Evolutionary conservation across 2,888 invertebrate genomes (phyloP).

Genomic region (Parnassius mnemosyne): DNA sequence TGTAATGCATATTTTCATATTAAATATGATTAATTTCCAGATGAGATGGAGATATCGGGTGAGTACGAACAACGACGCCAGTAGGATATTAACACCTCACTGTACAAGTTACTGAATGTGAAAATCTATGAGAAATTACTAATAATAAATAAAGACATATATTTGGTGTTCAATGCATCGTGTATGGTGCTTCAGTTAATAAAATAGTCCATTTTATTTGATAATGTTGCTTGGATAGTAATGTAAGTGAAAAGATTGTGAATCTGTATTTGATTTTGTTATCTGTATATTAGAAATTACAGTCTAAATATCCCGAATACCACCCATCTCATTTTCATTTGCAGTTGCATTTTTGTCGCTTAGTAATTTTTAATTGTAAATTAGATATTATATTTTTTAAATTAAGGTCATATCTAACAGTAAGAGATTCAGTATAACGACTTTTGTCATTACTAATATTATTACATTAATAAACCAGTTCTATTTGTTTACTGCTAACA

Average conservation of each 20-base stretch:
- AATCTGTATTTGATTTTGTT: constrained; percentile 25
- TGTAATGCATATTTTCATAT: constrained; percentile 2
- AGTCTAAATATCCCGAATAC: constrained; percentile 47
- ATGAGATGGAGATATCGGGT: constrained; percentile 67
- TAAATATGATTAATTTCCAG: constrained; percentile 44
- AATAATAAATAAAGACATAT: constrained; percentile 34
- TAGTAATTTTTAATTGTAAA: constrained; percentile 56
- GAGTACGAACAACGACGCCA: constrained; percentile 41
- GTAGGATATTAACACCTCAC: constrained; percentile 35
- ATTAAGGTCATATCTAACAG: constrained; percentile 51
- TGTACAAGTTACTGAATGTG: constrained; percentile 31
- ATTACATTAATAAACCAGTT: constrained; percentile 52
- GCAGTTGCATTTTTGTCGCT: constrained; percentile 61
- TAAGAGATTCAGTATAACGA: constrained; percentile 57
- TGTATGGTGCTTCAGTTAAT: constrained; percentile 56
- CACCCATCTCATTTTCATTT: constrained; percentile 58
- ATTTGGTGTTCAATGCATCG: constrained; percentile 51
- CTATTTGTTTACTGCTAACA: constrained; percentile 52
- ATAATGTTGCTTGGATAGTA: constrained; percentile 24
- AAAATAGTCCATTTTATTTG: constrained; percentile 48
- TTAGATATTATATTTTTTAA: constrained; percentile 52
- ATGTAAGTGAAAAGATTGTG: constrained; percentile 22
- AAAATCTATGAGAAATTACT: constrained; percentile 30
- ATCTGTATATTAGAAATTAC: constrained; percentile 42
- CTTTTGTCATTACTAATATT: constrained; percentile 39